A percentile compares a stretch with the other conserved stretches of the same genome.
phyloP scores from a whole-genome alignment of 2,888 invertebrate species.

The Apamea sordens region DNA sequence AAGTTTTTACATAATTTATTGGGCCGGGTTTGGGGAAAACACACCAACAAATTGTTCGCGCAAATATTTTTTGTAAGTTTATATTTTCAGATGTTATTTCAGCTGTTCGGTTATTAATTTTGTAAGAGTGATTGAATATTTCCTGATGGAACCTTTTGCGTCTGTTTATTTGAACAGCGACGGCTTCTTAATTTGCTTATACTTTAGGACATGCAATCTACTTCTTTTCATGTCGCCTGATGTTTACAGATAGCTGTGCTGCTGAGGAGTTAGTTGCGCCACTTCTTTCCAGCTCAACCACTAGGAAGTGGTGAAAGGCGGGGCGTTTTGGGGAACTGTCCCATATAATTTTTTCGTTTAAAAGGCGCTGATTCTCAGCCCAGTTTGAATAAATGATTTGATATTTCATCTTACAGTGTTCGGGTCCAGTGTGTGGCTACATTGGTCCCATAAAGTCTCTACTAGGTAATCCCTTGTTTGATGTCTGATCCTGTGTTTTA shows the following conservation, averaged over 20 bases:
- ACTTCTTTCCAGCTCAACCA: no score
- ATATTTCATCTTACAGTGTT: not conserved
- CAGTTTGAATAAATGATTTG: not conserved
- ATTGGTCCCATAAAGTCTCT: not conserved
- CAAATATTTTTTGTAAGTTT: conserved; percentile 39
- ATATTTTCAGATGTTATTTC: conserved; percentile 42
- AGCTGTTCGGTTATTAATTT: conserved; percentile 27
- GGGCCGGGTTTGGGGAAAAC: conserved; percentile 43
- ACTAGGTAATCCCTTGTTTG: not conserved
- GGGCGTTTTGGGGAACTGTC: not conserved
- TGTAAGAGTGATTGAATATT: conserved; percentile 13
- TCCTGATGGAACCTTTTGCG: not conserved
- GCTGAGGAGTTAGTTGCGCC: no score
- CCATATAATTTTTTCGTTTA: not conserved
- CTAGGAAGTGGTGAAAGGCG: no score
- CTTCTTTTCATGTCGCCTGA: not conserved
- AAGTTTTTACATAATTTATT: conserved; percentile 65
- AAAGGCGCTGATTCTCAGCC: not conserved
- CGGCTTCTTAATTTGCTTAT: not conserved
- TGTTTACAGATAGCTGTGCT: not conserved
- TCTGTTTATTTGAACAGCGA: not conserved
- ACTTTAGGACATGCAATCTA: not conserved
- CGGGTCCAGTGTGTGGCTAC: not conserved
- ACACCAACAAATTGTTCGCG: conserved; percentile 36
- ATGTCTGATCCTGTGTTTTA: not conserved